These are phyloP conservation scores for Pyrocephalus nanus DNA, from an alignment of 2,797 vertebrate genomes.

Conservation along the genomic window DNA sequence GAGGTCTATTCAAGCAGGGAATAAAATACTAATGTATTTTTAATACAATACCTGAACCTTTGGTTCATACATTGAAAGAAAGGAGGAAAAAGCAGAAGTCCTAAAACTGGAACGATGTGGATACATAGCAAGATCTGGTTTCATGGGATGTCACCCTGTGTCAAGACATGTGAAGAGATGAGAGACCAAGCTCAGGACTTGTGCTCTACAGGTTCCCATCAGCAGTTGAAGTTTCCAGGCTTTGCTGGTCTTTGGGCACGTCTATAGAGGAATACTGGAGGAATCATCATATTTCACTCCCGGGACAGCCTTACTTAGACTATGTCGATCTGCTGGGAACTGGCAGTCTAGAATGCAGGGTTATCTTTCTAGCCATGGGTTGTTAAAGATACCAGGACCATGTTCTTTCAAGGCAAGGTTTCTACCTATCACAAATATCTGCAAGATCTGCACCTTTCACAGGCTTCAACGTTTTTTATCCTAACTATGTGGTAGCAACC, in stretches of 20 bases:
- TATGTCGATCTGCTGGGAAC: neutral
- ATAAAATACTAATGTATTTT: neutral
- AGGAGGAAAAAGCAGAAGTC: neutral
- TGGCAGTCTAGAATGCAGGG: rapidly evolving
- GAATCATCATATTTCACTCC: neutral
- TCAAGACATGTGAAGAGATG: neutral
- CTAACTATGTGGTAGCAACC: rapidly evolving
- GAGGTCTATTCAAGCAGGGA: neutral
- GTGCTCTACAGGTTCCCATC: neutral
- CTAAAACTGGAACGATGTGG: neutral
- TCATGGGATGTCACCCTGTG: neutral
- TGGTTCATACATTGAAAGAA: neutral
- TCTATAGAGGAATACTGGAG: neutral
- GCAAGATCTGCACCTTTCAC: neutral
- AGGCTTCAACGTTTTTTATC: neutral
- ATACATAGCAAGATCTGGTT: neutral
- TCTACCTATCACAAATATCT: neutral
- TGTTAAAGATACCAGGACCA: neutral
- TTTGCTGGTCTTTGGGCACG: neutral
- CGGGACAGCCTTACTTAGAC: neutral
- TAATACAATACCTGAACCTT: neutral
- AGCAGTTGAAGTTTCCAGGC: neutral
- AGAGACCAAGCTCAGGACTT: neutral
- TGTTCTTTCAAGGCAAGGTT: neutral
- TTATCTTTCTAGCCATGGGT: neutral